Evolutionary conservation across 2,888 invertebrate species (phyloP).

Genomic region (Meghimatium bilineatum): DNA sequence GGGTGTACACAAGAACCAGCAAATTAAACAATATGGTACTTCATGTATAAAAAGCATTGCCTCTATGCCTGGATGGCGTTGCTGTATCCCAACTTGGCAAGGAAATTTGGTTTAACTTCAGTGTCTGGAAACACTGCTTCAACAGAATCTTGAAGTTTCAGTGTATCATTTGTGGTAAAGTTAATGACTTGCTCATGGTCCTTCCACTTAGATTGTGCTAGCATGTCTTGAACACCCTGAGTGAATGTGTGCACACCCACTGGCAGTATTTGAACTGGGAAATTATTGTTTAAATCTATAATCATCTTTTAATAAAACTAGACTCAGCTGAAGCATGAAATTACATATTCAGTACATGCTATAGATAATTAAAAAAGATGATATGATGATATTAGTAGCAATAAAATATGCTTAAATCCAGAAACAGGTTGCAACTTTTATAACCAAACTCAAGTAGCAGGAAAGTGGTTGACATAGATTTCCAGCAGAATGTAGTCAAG

Average conservation of each 20-base stretch:
- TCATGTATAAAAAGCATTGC: not conserved
- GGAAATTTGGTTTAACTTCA: not conserved
- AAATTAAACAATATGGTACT: not conserved
- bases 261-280: not conserved
- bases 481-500: too few relatives aligned
- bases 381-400: not conserved
- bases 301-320: not conserved
- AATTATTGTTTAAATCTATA: not conserved
- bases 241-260: not conserved
- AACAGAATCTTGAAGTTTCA: not conserved
- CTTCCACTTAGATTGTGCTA: not conserved
- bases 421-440: too few relatives aligned
- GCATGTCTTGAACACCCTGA: not conserved
- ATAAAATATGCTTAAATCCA: not conserved
- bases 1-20: not conserved
- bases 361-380: too few relatives aligned
- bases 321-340: not conserved
- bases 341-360: not conserved
- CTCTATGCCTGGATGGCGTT: constrained; percentile 5
- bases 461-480: too few relatives aligned
- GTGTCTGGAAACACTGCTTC: not conserved
- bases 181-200: not conserved
- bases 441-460: too few relatives aligned
- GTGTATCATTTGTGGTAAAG: not conserved
- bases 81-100: constrained; percentile 20